Percentiles rank a stretch among this genome's conserved stretches.
phyloP scores from a whole-genome alignment of 2,113 vertebrate species.

The Planiliza haematocheilus region DNA sequence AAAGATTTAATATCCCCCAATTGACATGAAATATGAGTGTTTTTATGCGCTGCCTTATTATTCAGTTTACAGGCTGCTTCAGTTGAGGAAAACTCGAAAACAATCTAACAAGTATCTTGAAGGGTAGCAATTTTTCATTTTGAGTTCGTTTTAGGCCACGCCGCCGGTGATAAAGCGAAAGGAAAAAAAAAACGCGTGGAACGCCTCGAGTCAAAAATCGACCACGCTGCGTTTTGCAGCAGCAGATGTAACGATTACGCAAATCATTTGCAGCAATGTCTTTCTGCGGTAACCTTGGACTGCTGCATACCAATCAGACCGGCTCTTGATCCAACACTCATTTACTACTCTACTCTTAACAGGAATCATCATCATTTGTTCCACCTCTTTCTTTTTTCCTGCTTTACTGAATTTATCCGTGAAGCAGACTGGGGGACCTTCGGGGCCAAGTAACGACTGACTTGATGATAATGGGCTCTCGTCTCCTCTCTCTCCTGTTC shows the following conservation, averaged over 20 bases:
- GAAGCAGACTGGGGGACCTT: conserved; percentile 41
- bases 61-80: conserved; percentile 35
- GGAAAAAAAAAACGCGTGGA: not conserved
- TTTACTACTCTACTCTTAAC: conserved; percentile 46
- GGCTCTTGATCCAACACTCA: conserved; percentile 30
- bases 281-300: conserved; percentile 1
- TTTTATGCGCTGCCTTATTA: conserved; percentile 33
- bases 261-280: conserved; percentile 4
- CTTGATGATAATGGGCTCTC: conserved; percentile 78
- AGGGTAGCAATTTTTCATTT: conserved; percentile 31
- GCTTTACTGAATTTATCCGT: conserved; percentile 16
- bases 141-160: conserved; percentile 31
- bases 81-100: conserved; percentile 27
- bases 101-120: conserved; percentile 44
- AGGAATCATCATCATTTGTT: conserved; percentile 53
- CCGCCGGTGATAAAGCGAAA: conserved; percentile 23
- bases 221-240: conserved; percentile 23
- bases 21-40: conserved; percentile 27
- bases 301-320: conserved; percentile 11
- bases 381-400: not conserved
- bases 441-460: conserved; percentile 79
- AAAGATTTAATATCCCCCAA: conserved; percentile 21
- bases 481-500: conserved; percentile 33
- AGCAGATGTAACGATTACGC: conserved; percentile 6
- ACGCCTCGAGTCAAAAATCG: conserved; percentile 34